These are phyloP conservation scores for Leptarthrus brevirostris DNA, from an alignment of 2,888 invertebrate genomes.

Conservation along the genomic window DNA sequence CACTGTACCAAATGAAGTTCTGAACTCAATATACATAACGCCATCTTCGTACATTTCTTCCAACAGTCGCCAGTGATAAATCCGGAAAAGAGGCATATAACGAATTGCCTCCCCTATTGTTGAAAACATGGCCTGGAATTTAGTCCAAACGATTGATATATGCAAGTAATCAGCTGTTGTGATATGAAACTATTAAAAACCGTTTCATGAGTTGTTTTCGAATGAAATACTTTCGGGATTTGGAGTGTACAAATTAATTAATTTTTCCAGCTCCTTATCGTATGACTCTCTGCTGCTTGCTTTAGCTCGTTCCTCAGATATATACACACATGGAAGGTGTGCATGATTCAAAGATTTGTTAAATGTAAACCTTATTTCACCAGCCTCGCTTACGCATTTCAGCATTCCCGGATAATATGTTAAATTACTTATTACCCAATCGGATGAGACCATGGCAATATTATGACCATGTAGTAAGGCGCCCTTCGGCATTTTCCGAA, in stretches of 20 bases:
- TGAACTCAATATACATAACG: constrained; percentile 73
- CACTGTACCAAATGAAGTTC: constrained; percentile 62
- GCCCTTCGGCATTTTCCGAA: constrained; percentile 72
- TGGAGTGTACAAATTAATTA: constrained; percentile 71
- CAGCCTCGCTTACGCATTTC: constrained; percentile 59
- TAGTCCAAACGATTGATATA: constrained; percentile 67
- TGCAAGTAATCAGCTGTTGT: constrained; percentile 63
- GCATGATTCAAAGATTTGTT: constrained; percentile 55
- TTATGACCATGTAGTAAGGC: constrained; percentile 71
- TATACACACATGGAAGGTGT: constrained; percentile 59
- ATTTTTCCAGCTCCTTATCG: constrained; percentile 69
- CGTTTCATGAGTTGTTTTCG: too few relatives aligned
- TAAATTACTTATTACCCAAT: constrained; percentile 69
- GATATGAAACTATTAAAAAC: constrained; percentile 46
- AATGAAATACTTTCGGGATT: constrained; percentile 68
- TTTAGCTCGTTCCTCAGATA: constrained; percentile 64
- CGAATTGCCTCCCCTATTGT: constrained; percentile 68
- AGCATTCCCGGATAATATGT: constrained; percentile 67
- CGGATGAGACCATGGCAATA: constrained; percentile 68
- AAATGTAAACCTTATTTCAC: constrained; percentile 58
- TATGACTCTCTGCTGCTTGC: constrained; percentile 66
- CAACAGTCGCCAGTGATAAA: constrained; percentile 70
- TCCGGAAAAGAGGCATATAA: constrained; percentile 70
- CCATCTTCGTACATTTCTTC: constrained; percentile 73
- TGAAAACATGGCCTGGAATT: constrained; percentile 69